Conservation (phyloP, 2,113 vertebrate genomes). For the Rattus rattus region DNA sequence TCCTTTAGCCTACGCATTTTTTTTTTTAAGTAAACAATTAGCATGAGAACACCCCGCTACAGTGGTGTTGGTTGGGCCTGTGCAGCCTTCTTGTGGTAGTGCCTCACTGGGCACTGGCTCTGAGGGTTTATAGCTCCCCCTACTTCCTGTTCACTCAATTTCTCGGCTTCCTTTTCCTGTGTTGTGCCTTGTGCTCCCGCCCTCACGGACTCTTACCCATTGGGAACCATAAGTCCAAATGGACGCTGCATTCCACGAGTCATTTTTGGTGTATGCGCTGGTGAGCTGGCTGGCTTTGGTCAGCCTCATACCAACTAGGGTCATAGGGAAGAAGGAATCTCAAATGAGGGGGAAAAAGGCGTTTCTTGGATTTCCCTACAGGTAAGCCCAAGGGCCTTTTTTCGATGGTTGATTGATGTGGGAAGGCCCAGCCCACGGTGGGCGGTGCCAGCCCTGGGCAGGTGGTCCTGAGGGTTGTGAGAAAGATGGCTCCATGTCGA, state of each 20-base stretch:
- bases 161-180: background rate
- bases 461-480: background rate
- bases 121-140: background rate
- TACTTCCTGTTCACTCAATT: background rate
- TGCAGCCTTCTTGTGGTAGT: background rate
- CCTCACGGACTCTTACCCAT: background rate
- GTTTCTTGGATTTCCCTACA: background rate
- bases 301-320: background rate
- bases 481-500: too few relatives aligned
- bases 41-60: too few relatives aligned
- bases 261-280: background rate
- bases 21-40: too few relatives aligned
- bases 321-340: background rate
- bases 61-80: too few relatives aligned
- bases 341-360: background rate
- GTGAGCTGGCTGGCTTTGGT: background rate
- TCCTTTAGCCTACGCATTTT: too few relatives aligned
- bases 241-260: background rate
- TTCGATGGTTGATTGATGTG: background rate
- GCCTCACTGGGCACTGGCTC: background rate
- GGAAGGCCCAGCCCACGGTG: background rate
- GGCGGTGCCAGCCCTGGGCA: background rate
- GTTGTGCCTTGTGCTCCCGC: fast-evolving
- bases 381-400: background rate
- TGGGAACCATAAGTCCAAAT: background rate